Evolutionary conservation across 2,888 invertebrate genomes (phyloP).

Genomic region (Brachyptera putata): DNA sequence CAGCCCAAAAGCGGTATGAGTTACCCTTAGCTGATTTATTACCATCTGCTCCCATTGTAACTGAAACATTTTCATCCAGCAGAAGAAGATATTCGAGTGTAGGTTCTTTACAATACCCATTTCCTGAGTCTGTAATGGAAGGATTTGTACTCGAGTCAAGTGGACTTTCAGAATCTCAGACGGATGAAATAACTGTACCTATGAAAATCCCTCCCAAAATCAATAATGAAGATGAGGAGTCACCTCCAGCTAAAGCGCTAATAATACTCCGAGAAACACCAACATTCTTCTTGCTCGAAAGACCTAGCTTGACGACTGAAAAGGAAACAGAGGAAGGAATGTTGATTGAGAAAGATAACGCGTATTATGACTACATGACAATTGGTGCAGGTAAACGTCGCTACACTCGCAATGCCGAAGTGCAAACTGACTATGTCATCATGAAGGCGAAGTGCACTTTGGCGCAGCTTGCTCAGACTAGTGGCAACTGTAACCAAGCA

Average conservation of each 20-base stretch:
- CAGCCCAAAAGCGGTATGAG: too few species aligned
- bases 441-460: slow-evolving; percentile 62
- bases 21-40: background rate
- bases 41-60: background rate
- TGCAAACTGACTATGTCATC: slow-evolving; percentile 61
- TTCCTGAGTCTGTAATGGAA: slow-evolving; percentile 23
- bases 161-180: background rate
- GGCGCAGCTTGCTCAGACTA: slow-evolving; percentile 51
- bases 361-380: slow-evolving; percentile 62
- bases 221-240: background rate
- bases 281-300: slow-evolving; percentile 59
- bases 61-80: background rate
- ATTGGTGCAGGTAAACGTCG: slow-evolving; percentile 55
- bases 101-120: slow-evolving; percentile 9
- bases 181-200: slow-evolving; percentile 5
- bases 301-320: slow-evolving; percentile 59
- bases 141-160: slow-evolving; percentile 4
- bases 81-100: background rate
- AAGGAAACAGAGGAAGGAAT: slow-evolving; percentile 56
- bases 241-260: background rate
- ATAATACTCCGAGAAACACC: slow-evolving; percentile 64
- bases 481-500: slow-evolving; percentile 59
- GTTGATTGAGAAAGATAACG: slow-evolving; percentile 58
- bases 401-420: slow-evolving; percentile 50
- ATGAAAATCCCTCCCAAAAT: slow-evolving; percentile 4